Evolutionary conservation across 2,888 invertebrate genomes (phyloP).

Genomic region (Dasypogon diadema): DNA sequence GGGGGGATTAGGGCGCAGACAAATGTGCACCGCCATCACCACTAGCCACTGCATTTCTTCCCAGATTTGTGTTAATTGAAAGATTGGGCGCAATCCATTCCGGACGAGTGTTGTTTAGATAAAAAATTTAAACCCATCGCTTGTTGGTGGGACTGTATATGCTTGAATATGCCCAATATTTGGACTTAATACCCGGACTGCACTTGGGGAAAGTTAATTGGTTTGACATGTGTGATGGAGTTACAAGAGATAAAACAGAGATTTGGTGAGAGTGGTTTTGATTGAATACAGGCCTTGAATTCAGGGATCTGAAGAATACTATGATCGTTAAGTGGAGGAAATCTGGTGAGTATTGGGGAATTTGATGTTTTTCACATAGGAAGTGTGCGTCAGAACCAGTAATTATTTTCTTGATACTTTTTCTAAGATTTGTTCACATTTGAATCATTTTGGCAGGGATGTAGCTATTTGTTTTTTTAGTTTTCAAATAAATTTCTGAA

Average conservation of each 20-base stretch:
- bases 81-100: constrained; percentile 28
- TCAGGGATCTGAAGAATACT: no score
- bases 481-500: neutral
- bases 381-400: no score
- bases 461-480: neutral
- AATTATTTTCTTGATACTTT: no score
- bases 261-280: no score
- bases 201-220: neutral
- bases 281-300: no score
- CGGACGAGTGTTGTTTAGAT: constrained; percentile 17
- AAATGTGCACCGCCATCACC: neutral
- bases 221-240: neutral
- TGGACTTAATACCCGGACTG: neutral
- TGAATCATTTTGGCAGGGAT: neutral
- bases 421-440: no score
- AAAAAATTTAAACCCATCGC: neutral
- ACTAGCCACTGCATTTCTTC: neutral
- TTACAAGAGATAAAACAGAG: no score
- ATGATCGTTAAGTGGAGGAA: no score
- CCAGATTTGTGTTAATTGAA: constrained; percentile 39
- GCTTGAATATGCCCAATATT: neutral
- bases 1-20: constrained; percentile 16
- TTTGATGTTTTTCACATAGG: neutral
- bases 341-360: neutral
- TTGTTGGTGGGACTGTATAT: neutral